Conservation (phyloP, 2,113 vertebrate genomes). For the Ancistrus triradiatus region DNA sequence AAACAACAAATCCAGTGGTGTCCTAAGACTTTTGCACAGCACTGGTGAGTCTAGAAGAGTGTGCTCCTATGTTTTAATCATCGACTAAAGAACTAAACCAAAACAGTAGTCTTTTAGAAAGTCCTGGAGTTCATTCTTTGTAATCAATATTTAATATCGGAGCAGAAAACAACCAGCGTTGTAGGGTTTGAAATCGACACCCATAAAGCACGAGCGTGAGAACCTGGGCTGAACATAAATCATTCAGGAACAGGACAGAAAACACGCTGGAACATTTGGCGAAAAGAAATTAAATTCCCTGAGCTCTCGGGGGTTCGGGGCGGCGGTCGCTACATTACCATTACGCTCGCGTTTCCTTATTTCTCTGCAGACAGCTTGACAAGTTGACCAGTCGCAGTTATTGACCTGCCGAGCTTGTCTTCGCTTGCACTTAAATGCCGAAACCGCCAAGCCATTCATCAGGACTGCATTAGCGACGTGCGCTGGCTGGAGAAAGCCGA, state of each 20-base stretch:
- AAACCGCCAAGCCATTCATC: constrained; percentile 21
- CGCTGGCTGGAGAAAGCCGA: neutral
- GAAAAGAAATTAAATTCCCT: constrained; percentile 18
- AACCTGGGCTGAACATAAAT: constrained; percentile 36
- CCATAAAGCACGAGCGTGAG: constrained; percentile 25
- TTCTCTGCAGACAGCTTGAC: constrained; percentile 30
- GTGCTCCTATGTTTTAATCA: too few relatives aligned
- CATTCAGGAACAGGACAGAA: constrained; percentile 21
- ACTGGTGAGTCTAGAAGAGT: too few relatives aligned
- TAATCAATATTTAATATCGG: too few relatives aligned
- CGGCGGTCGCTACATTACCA: constrained; percentile 26
- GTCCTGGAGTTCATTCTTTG: too few relatives aligned
- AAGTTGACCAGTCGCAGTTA: constrained; percentile 30
- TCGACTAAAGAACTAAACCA: too few relatives aligned
- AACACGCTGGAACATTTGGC: too few relatives aligned
- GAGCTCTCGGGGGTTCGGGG: constrained; percentile 14
- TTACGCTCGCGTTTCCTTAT: constrained; percentile 25
- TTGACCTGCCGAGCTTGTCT: constrained; percentile 35
- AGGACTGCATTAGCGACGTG: constrained; percentile 32
- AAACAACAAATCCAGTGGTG: too few relatives aligned
- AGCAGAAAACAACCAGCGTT: too few relatives aligned
- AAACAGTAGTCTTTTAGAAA: too few relatives aligned
- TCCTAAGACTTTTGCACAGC: too few relatives aligned
- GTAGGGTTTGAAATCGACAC: constrained; percentile 22
- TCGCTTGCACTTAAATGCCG: constrained; percentile 32